Conservation (phyloP, 2,797 vertebrate species). For the Champsocephalus esox region DNA sequence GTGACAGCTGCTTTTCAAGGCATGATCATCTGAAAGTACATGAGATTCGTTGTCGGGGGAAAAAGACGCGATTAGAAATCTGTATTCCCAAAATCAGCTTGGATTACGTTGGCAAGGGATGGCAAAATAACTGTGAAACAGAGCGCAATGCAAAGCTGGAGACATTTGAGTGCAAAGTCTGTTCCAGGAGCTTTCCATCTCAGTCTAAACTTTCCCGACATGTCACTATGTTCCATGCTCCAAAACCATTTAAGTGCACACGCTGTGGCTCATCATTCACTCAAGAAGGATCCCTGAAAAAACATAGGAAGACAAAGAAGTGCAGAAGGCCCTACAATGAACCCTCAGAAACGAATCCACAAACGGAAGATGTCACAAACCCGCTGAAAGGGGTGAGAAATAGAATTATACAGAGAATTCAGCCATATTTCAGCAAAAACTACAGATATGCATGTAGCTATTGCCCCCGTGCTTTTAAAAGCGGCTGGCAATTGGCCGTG, state of each 20-base stretch:
- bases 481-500: slow-evolving; percentile 61
- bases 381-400: slow-evolving; percentile 52
- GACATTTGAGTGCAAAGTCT: slow-evolving; percentile 73
- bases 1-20: slow-evolving; percentile 85
- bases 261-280: slow-evolving; percentile 73
- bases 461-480: slow-evolving; percentile 82
- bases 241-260: slow-evolving; percentile 79
- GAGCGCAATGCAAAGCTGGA: slow-evolving; percentile 37
- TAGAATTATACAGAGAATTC: slow-evolving; percentile 70
- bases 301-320: slow-evolving; percentile 62
- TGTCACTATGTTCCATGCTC: slow-evolving; percentile 75
- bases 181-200: slow-evolving; percentile 73
- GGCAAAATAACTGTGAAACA: slow-evolving; percentile 60
- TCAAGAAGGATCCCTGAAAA: slow-evolving; percentile 70
- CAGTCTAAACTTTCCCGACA: slow-evolving; percentile 78
- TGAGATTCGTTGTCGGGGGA: slow-evolving; percentile 79
- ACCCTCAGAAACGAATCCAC: slow-evolving; percentile 12
- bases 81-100: slow-evolving; percentile 82
- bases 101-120: slow-evolving; percentile 75
- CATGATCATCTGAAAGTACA: slow-evolving; percentile 86
- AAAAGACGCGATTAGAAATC: slow-evolving; percentile 74
- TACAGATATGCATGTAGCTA: slow-evolving; percentile 76
- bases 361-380: slow-evolving; percentile 35
- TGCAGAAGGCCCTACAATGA: slow-evolving; percentile 59
- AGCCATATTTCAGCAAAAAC: slow-evolving; percentile 72